A percentile compares a stretch with the other conserved stretches of the same genome.
phyloP scores from a whole-genome alignment of 2,797 vertebrate species.

The Aselliscus stoliczkanus region DNA sequence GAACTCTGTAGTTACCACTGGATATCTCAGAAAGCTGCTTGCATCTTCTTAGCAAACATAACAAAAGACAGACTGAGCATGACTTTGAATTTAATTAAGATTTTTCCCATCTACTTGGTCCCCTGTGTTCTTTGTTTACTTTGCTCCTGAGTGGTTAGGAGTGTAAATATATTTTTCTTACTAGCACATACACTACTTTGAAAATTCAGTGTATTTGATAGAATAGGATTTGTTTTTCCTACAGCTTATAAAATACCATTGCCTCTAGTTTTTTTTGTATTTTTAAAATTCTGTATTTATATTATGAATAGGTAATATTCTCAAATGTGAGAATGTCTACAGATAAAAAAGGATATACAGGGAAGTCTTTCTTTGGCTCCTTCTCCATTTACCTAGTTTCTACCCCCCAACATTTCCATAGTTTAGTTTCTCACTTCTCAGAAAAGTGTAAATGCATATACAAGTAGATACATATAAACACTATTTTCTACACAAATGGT shows the following conservation, averaged over 20 bases:
- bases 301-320: background rate
- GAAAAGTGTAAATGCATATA: background rate
- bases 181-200: background rate
- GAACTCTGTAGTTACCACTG: background rate
- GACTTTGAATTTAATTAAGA: conserved; percentile 1
- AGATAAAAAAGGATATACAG: background rate
- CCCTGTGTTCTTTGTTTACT: background rate
- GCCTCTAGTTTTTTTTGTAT: background rate
- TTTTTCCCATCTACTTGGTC: background rate
- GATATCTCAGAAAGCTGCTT: background rate
- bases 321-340: background rate
- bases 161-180: background rate
- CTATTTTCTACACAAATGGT: background rate
- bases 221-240: background rate
- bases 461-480: background rate
- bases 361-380: background rate
- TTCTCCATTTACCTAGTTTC: background rate
- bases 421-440: background rate
- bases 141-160: background rate
- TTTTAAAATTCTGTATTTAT: background rate
- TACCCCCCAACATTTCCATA: background rate
- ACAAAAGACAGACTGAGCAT: background rate
- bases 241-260: background rate
- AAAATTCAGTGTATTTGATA: background rate
- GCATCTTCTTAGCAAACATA: background rate